A percentile compares a stretch with the other conserved stretches of the same genome.
Evolutionary conservation across 2,888 invertebrate species (phyloP).

Genomic region (Timema podura): DNA sequence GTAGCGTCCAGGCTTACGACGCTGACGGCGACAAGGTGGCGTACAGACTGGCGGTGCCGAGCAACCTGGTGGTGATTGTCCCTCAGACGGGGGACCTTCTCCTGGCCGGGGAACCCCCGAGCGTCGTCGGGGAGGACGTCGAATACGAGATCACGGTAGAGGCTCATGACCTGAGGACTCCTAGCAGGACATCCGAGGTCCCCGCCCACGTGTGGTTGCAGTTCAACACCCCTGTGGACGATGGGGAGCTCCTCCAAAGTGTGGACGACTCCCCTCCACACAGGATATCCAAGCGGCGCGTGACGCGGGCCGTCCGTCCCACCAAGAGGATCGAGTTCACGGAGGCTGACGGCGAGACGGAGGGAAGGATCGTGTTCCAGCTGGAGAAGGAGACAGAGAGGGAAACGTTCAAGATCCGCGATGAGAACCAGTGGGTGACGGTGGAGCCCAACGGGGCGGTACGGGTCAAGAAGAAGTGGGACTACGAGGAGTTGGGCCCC

Average conservation of each 20-base stretch:
- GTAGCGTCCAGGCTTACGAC: constrained; percentile 81
- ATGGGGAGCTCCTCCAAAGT: constrained; percentile 49
- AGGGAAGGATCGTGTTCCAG: constrained; percentile 83
- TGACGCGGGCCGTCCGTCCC: constrained; percentile 88
- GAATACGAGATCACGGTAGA: constrained; percentile 70
- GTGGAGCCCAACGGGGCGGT: constrained; percentile 89
- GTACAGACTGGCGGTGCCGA: constrained; percentile 76
- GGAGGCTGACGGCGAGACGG: constrained; percentile 84
- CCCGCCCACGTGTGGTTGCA: constrained; percentile 75
- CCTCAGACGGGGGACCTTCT: constrained; percentile 90
- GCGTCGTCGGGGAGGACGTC: constrained; percentile 50
- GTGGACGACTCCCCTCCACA: constrained; percentile 31
- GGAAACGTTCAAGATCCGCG: constrained; percentile 89
- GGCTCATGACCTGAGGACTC: constrained; percentile 77
- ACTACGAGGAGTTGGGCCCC: constrained; percentile 89
- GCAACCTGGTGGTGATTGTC: constrained; percentile 80
- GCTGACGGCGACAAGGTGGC: constrained; percentile 90
- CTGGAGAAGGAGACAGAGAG: constrained; percentile 88
- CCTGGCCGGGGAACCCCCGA: constrained; percentile 71
- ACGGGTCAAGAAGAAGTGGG: constrained; percentile 94
- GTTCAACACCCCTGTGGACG: constrained; percentile 53
- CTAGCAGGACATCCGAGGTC: constrained; percentile 63
- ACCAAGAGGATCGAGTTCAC: constrained; percentile 90
- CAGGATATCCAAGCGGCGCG: constrained; percentile 68
- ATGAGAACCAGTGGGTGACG: constrained; percentile 91